A percentile compares a stretch with the other conserved stretches of the same genome.
Evolutionary conservation across 2,888 invertebrate species (phyloP).

Genomic region (Ophion obscuratus): DNA sequence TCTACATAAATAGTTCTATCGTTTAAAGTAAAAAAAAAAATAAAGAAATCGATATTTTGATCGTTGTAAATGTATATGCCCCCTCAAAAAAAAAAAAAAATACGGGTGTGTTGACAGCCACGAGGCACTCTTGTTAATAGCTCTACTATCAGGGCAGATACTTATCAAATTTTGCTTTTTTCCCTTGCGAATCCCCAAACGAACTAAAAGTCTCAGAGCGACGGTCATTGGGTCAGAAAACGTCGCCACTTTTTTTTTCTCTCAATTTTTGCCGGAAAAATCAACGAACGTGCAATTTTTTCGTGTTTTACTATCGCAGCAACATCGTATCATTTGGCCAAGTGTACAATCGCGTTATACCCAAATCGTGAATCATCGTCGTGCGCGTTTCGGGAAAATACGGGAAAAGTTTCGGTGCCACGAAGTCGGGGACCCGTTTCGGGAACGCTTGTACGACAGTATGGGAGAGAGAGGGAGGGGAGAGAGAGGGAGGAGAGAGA

Average conservation of each 20-base stretch:
- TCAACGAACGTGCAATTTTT: slow-evolving; percentile 14
- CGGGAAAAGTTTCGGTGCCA: slow-evolving; percentile 58
- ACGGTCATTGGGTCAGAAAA: slow-evolving; percentile 47
- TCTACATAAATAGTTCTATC: no score
- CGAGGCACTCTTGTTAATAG: neutral
- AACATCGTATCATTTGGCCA: neutral
- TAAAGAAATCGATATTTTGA: no score
- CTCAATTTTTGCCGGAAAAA: neutral
- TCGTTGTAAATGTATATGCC: no score
- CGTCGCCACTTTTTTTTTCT: slow-evolving; percentile 15
- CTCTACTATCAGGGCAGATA: neutral
- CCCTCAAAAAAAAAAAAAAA: no score
- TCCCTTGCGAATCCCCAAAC: neutral
- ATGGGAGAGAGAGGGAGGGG: neutral
- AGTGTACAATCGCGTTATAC: slow-evolving; percentile 8
- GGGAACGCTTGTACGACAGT: neutral
- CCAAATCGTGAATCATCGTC: slow-evolving; percentile 58
- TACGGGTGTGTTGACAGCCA: neutral
- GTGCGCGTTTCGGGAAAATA: slow-evolving; percentile 43
- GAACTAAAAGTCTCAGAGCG: neutral
- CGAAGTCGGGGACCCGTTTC: slow-evolving; percentile 36
- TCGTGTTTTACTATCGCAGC: slow-evolving; percentile 6
- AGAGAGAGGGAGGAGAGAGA: no score
- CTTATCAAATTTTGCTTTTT: neutral
- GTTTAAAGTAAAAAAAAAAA: no score